Conservation (phyloP, 2,888 invertebrate genomes). For the Macroteleia sp. region DNA sequence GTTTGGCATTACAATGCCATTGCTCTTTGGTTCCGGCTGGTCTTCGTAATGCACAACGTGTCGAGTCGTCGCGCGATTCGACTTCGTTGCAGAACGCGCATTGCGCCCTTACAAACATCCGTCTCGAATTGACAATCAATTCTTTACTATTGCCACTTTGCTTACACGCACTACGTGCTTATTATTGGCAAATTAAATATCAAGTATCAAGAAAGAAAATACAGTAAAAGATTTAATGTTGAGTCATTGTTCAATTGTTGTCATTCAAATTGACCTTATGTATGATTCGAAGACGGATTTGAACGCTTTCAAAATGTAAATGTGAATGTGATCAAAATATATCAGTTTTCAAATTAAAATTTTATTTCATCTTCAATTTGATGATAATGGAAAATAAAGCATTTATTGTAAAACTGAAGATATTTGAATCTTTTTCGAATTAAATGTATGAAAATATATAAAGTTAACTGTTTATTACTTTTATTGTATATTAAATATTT, state of each 20-base stretch:
- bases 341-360: too few relatives aligned
- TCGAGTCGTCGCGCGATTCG: constrained; percentile 45
- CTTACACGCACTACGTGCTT: constrained; percentile 41
- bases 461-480: too few relatives aligned
- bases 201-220: constrained; percentile 1
- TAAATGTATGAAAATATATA: too few relatives aligned
- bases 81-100: constrained; percentile 42
- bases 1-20: constrained; percentile 63
- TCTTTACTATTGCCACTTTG: constrained; percentile 28
- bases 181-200: constrained; percentile 41
- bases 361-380: too few relatives aligned
- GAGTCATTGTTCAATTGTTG: constrained; percentile 7
- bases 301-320: constrained; percentile 7
- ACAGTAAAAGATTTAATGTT: constrained; percentile 6
- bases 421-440: too few relatives aligned
- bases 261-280: constrained; percentile 1
- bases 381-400: too few relatives aligned
- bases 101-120: constrained; percentile 38
- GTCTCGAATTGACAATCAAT: constrained; percentile 53
- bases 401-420: too few relatives aligned
- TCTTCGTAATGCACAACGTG: constrained; percentile 59
- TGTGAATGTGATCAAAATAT: not conserved
- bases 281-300: not conserved
- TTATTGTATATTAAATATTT: too few relatives aligned
- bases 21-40: constrained; percentile 40